Conservation (phyloP, 2,113 vertebrate species). For the Dasyurus viverrinus region DNA sequence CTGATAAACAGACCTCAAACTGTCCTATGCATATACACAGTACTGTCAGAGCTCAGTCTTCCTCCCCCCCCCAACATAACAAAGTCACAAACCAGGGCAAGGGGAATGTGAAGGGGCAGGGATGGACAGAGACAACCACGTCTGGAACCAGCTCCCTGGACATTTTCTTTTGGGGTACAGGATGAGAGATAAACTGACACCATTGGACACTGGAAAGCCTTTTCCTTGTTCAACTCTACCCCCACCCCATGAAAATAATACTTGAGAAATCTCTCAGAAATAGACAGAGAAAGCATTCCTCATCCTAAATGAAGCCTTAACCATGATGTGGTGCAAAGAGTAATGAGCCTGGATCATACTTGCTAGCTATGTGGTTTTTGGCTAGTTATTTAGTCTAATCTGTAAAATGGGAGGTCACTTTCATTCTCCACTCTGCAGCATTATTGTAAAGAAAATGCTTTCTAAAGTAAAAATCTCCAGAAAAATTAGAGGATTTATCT, state of each 20-base stretch:
- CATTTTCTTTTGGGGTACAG: background rate
- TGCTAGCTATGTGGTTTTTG: background rate
- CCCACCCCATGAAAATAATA: background rate
- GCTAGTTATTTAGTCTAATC: background rate
- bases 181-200: background rate
- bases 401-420: background rate
- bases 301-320: background rate
- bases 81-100: background rate
- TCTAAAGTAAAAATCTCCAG: background rate
- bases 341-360: background rate
- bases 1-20: conserved; percentile 33
- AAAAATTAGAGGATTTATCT: background rate
- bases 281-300: background rate
- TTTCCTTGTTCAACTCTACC: background rate
- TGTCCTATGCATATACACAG: background rate
- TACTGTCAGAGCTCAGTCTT: background rate
- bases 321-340: background rate
- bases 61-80: background rate
- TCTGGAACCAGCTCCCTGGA: background rate
- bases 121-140: background rate
- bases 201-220: background rate
- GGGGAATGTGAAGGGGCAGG: background rate
- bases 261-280: background rate
- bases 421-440: background rate
- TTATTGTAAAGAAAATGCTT: background rate